Evolutionary conservation across 2,888 invertebrate species (phyloP), one percentile per base, ranked within the genome.

Genomic region (Spicauda simplicius): DNA sequence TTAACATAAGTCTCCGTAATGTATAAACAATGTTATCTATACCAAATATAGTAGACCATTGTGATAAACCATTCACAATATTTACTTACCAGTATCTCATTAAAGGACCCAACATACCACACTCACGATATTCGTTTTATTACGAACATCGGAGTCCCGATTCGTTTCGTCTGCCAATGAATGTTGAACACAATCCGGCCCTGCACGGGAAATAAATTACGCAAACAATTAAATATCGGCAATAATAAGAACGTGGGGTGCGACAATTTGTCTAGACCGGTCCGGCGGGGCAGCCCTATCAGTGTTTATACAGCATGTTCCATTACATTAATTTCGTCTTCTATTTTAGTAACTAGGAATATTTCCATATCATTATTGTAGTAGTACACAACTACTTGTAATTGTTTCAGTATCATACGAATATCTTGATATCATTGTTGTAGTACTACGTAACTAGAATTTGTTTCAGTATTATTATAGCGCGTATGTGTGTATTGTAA

Each of bases 211-310:
- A 91, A 92, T 93, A 93, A 91, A 93, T 93, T 93, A 93, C 92
- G 89, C 91, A 93, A 93, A 92, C 92, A 93, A 93, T 93, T 93
- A 93, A 93, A 93, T 93, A 93, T 93, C 87, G 89, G 92, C 90
- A 92, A 90, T 93, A 93, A 92, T 91, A 85, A 83, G 87, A 88
- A 88, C 90, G 87, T 85, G 90, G 93, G 93, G 93, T 90, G 92
- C 90, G 92, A 93, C 92, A 93, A 93, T 93, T 93, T 93, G 93
- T 93, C 92, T 90, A 87, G 89, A 88, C 90, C 85, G 83, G 88
- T 83, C 84, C 80, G 82, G 74, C 83, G 80, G 91, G 91, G 91
- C 85, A 80, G 77, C 77, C 78, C 72, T 72, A 70, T 76, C 75
- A 68, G 68, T 61, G 68, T 54, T 33, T 72, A 72, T 73, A 74